Percentiles rank a stretch among this genome's conserved stretches.
phyloP scores from a whole-genome alignment of 2,888 invertebrate species.

The Athalia circularis region DNA sequence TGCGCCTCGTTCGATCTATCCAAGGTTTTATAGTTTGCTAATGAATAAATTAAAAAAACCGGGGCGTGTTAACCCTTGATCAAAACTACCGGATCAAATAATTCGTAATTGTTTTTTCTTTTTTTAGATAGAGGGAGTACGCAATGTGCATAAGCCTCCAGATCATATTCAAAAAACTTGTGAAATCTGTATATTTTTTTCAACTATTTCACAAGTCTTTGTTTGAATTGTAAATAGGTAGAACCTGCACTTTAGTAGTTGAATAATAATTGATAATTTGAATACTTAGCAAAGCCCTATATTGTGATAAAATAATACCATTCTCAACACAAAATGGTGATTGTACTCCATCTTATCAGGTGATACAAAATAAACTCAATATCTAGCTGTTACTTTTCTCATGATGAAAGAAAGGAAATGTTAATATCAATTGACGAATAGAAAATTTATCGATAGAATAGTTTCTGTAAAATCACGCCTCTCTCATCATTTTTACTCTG shows the following conservation, averaged over 20 bases:
- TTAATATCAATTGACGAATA: slow-evolving; percentile 7
- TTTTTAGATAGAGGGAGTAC: slow-evolving; percentile 10
- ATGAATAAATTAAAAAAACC: slow-evolving; percentile 3
- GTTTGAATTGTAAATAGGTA: slow-evolving; percentile 46
- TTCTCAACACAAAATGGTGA: slow-evolving; percentile 41
- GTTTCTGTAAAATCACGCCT: too few species aligned
- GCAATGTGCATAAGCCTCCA: slow-evolving; percentile 69
- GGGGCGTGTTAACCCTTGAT: not conserved
- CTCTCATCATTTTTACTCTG: too few species aligned
- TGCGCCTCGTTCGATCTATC: not conserved
- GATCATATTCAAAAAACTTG: slow-evolving; percentile 57
- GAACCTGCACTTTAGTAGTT: slow-evolving; percentile 48
- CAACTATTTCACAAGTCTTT: slow-evolving; percentile 51
- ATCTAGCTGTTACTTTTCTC: not conserved
- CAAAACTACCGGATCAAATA: slow-evolving; percentile 6
- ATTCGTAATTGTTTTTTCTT: too few species aligned
- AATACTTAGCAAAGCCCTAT: slow-evolving; percentile 25
- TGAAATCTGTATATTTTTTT: slow-evolving; percentile 51
- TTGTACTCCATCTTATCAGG: slow-evolving; percentile 41
- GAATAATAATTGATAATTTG: slow-evolving; percentile 38
- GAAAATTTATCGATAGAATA: not conserved
- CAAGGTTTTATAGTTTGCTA: not conserved
- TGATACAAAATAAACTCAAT: slow-evolving; percentile 24
- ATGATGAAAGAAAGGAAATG: not conserved
- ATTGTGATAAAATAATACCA: slow-evolving; percentile 29